Evolutionary conservation across 2,113 vertebrate species (phyloP).

Genomic region (Hassar affinis): DNA sequence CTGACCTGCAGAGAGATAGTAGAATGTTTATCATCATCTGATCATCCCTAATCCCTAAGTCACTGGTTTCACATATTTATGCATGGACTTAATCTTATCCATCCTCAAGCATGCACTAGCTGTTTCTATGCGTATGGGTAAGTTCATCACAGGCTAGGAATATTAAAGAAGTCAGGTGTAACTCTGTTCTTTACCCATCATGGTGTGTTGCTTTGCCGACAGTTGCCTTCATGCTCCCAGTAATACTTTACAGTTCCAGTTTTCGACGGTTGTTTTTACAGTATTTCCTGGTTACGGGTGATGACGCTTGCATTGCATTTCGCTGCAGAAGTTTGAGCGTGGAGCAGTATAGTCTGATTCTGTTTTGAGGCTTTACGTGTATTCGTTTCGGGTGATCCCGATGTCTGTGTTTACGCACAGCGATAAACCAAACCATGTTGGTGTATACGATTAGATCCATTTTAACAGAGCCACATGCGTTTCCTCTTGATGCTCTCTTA

Average conservation of each 20-base stretch:
- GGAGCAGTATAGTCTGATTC: background rate
- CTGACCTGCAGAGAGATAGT: background rate
- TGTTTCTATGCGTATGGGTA: background rate
- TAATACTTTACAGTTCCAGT: no score
- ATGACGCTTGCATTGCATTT: background rate
- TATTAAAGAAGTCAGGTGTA: background rate
- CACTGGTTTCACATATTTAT: background rate
- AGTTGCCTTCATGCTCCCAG: background rate
- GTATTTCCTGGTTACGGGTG: background rate
- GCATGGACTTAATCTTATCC: background rate
- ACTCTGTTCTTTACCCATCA: background rate
- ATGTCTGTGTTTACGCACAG: background rate
- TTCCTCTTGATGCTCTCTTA: background rate
- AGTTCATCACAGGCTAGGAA: background rate
- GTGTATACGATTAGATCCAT: background rate
- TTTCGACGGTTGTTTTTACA: background rate
- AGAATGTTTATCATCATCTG: no score
- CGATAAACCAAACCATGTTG: no score
- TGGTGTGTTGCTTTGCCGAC: background rate
- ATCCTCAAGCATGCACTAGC: background rate
- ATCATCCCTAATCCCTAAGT: background rate
- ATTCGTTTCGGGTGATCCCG: background rate
- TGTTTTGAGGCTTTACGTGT: background rate
- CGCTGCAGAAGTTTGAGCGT: background rate
- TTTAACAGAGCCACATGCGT: background rate